Evolutionary conservation across 2,797 vertebrate species (phyloP).

Genomic region (Catharus ustulatus): DNA sequence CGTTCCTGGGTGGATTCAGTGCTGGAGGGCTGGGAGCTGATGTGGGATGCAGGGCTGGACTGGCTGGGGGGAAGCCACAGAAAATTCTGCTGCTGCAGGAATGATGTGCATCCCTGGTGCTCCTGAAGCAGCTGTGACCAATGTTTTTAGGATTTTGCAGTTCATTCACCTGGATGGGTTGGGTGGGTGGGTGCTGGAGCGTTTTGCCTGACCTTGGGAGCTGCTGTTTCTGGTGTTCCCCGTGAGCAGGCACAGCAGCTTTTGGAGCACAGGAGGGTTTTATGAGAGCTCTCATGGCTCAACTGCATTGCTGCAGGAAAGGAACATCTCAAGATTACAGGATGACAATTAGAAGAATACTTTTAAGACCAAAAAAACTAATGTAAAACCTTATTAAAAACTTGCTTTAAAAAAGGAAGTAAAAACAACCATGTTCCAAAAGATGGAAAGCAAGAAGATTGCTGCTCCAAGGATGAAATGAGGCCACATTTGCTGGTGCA

Average conservation of each 20-base stretch:
- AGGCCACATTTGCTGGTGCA: background rate
- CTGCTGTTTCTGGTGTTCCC: background rate
- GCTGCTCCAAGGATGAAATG: background rate
- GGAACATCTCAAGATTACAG: background rate
- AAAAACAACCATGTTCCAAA: fast-evolving
- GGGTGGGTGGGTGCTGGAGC: background rate
- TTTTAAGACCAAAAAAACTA: background rate
- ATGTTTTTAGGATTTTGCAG: background rate
- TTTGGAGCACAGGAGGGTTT: background rate
- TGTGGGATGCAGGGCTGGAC: background rate
- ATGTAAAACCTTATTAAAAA: background rate
- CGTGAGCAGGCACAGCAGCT: fast-evolving
- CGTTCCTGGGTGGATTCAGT: background rate
- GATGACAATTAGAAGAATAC: background rate
- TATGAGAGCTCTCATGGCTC: background rate
- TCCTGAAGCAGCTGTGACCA: background rate
- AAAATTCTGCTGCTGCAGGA: background rate
- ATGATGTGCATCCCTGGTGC: background rate
- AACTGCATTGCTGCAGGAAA: background rate
- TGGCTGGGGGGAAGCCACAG: background rate
- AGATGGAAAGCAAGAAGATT: background rate
- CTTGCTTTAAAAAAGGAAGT: background rate
- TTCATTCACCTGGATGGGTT: background rate
- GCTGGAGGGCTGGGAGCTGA: fast-evolving
- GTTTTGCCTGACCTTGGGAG: background rate